These are phyloP conservation scores for Neoaliturus tenellus DNA, from an alignment of 2,888 invertebrate genomes.

Conservation along the genomic window DNA sequence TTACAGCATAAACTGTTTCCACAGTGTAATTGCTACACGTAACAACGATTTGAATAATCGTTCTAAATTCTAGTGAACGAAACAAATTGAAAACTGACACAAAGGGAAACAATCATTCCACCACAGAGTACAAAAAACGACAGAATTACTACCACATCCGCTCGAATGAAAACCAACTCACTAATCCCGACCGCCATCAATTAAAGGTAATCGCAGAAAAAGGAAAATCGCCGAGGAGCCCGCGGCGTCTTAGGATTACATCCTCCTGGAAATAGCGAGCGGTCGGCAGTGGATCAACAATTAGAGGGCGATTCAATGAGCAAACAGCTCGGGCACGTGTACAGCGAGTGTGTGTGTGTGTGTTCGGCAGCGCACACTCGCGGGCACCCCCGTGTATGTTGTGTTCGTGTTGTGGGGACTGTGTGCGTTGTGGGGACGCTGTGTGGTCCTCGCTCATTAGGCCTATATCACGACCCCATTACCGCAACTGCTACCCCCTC, in stretches of 20 bases:
- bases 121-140: background rate
- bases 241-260: constrained; percentile 13
- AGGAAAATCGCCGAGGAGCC: constrained; percentile 23
- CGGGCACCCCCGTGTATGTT: no score
- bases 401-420: no score
- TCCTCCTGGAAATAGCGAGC: constrained; percentile 2
- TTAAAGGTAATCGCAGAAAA: constrained; percentile 30
- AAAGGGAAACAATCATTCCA: background rate
- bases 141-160: background rate
- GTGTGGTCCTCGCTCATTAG: constrained; percentile 37
- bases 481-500: background rate
- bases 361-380: background rate
- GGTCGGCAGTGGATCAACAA: background rate
- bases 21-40: no score
- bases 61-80: no score
- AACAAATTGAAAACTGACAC: background rate
- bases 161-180: constrained; percentile 21
- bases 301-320: background rate
- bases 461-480: constrained; percentile 45
- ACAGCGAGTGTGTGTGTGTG: background rate
- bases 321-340: background rate
- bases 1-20: no score
- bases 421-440: background rate
- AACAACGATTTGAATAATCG: no score
- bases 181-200: constrained; percentile 6